A percentile compares a stretch with the other conserved stretches of the same genome.
Conservation (phyloP, 1,140 invertebrate genomes). For the Aphis craccivora region DNA sequence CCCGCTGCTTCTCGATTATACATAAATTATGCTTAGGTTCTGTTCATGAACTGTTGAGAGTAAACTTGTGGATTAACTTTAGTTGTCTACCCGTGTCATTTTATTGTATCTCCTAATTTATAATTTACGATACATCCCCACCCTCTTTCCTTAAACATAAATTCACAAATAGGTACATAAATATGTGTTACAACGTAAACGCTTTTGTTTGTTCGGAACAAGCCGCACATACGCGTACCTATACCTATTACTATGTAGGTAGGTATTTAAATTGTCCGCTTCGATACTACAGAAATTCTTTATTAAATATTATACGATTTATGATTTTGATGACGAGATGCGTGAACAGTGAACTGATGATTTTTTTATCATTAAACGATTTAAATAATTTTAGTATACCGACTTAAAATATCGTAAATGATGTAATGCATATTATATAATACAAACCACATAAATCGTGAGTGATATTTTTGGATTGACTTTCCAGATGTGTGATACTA, state of each 20-base stretch:
- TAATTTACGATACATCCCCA: not conserved
- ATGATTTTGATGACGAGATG: not conserved
- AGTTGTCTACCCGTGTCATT: conserved; percentile 7
- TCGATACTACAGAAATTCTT: not conserved
- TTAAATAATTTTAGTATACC: not conserved
- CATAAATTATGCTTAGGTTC: conserved; percentile 11
- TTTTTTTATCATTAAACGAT: not conserved
- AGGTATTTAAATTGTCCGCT: not conserved
- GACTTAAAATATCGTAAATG: not conserved
- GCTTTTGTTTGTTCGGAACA: not conserved
- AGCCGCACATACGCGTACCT: no score
- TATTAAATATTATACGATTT: not conserved
- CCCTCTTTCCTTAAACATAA: not conserved
- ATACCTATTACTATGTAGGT: not conserved
- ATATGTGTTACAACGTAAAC: not conserved
- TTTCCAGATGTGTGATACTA: not conserved
- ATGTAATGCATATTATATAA: not conserved
- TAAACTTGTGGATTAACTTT: conserved; percentile 11
- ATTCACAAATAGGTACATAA: conserved; percentile 4
- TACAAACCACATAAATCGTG: not conserved
- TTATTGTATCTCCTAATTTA: not conserved
- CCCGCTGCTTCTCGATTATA: not conserved
- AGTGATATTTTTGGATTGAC: not conserved
- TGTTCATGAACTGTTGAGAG: not conserved
- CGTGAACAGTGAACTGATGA: not conserved